These are phyloP conservation scores for Rhagoletis zephyria DNA, from an alignment of 1,140 invertebrate genomes.

Conservation along the genomic window DNA sequence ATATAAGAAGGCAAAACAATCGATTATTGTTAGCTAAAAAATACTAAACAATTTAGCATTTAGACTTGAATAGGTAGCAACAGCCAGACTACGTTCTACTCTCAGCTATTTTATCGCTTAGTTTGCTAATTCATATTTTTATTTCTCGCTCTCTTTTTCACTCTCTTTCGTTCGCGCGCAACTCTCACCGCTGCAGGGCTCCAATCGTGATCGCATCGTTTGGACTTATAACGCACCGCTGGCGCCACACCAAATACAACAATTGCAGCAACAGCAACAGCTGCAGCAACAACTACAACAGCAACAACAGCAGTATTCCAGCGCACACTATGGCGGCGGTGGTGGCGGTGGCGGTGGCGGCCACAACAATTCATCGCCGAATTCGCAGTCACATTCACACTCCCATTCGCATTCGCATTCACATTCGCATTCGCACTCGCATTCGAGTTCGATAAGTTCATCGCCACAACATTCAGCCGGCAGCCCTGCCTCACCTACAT, in stretches of 20 bases:
- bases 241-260: constrained; percentile 73
- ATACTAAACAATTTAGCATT: constrained; percentile 6
- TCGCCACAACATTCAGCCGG: constrained; percentile 75
- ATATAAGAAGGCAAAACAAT: neutral
- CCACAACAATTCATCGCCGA: constrained; percentile 46
- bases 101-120: neutral
- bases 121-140: constrained; percentile 5
- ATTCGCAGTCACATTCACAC: constrained; percentile 43
- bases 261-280: constrained; percentile 69
- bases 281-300: constrained; percentile 66
- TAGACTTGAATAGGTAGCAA: constrained; percentile 31
- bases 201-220: constrained; percentile 80
- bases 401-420: constrained; percentile 51
- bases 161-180: neutral
- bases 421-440: constrained; percentile 73
- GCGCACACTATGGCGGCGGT: constrained; percentile 52
- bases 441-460: constrained; percentile 74
- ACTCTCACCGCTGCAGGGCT: constrained; percentile 61
- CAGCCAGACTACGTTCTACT: neutral
- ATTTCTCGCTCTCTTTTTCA: constrained; percentile 44
- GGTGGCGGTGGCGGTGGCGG: neutral
- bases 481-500: constrained; percentile 85
- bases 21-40: neutral
- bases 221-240: constrained; percentile 93
- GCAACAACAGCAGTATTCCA: constrained; percentile 63